phyloP scores from a whole-genome alignment of 23 tunicate genomes.

The Oikopleura vanhoeffeni region DNA sequence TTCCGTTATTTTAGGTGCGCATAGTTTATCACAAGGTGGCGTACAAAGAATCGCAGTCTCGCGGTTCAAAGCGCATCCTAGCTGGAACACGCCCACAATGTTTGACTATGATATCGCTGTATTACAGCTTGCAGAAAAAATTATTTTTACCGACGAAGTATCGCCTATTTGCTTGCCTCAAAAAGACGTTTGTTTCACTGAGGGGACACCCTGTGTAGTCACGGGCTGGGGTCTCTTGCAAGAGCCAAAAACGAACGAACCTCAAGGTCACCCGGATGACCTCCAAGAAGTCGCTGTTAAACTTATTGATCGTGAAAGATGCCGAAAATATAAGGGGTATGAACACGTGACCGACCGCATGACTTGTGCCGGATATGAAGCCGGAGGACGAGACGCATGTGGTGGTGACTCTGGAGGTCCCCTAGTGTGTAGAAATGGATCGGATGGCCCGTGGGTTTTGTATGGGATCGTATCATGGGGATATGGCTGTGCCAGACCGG shows the following conservation, averaged over 20 bases:
- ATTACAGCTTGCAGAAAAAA: neutral
- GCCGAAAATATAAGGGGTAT: neutral
- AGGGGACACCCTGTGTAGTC: neutral
- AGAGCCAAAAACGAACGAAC: neutral
- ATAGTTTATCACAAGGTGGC: neutral
- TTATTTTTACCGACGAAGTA: neutral
- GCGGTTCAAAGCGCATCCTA: neutral
- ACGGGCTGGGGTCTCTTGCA: neutral
- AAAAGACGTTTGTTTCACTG: neutral
- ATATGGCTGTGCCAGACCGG: neutral
- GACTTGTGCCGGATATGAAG: conserved; percentile 6
- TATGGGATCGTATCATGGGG: conserved; percentile 15
- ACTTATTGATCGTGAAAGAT: neutral
- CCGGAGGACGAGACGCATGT: conserved; percentile 6
- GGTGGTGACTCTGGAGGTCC: conserved; percentile 4
- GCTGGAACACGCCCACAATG: neutral
- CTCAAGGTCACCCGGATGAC: neutral
- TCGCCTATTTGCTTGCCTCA: conserved; percentile 3
- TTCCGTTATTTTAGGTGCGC: neutral
- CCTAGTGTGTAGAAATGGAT: neutral
- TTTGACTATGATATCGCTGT: neutral
- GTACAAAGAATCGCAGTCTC: neutral
- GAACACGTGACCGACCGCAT: neutral
- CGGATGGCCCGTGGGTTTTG: neutral
- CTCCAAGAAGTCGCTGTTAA: conserved; percentile 14